Evolutionary conservation across 2,797 vertebrate genomes (phyloP).

Genomic region (Siniperca undulata): DNA sequence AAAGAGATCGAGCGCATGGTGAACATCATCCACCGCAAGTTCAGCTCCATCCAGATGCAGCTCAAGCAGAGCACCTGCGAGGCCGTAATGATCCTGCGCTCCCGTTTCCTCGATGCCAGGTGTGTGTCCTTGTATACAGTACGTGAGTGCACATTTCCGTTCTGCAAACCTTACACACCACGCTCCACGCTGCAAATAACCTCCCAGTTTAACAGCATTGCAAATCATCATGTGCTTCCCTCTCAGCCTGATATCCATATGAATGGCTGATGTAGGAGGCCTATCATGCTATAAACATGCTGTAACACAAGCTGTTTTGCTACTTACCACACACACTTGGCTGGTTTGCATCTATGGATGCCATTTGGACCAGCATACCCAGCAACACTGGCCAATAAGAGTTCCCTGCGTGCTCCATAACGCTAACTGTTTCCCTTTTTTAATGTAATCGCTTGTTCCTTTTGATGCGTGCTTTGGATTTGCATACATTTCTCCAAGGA

Average conservation of each 20-base stretch:
- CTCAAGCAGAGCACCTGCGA: slow-evolving; percentile 98
- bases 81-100: slow-evolving; percentile 98
- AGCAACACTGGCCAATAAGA: slow-evolving; percentile 63
- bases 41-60: slow-evolving; percentile 99
- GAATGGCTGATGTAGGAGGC: slow-evolving; percentile 66
- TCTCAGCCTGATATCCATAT: slow-evolving; percentile 61
- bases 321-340: slow-evolving; percentile 49
- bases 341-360: slow-evolving; percentile 37
- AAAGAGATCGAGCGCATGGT: slow-evolving; percentile 99
- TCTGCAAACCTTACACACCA: not conserved
- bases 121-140: slow-evolving; percentile 72
- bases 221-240: slow-evolving; percentile 48
- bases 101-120: slow-evolving; percentile 96
- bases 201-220: slow-evolving; percentile 25
- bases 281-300: slow-evolving; percentile 51
- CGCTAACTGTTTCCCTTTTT: slow-evolving; percentile 77
- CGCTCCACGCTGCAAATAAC: slow-evolving; percentile 35
- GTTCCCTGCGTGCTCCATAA: slow-evolving; percentile 57
- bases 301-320: slow-evolving; percentile 48
- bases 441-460: slow-evolving; percentile 86
- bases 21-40: slow-evolving; percentile 98
- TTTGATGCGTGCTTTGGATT: slow-evolving; percentile 84
- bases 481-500: slow-evolving; percentile 86
- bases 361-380: slow-evolving; percentile 63
- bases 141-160: slow-evolving; percentile 3